These are phyloP conservation scores for Nerophis ophidion DNA, from an alignment of 2,113 vertebrate species.

Conservation along the genomic window DNA sequence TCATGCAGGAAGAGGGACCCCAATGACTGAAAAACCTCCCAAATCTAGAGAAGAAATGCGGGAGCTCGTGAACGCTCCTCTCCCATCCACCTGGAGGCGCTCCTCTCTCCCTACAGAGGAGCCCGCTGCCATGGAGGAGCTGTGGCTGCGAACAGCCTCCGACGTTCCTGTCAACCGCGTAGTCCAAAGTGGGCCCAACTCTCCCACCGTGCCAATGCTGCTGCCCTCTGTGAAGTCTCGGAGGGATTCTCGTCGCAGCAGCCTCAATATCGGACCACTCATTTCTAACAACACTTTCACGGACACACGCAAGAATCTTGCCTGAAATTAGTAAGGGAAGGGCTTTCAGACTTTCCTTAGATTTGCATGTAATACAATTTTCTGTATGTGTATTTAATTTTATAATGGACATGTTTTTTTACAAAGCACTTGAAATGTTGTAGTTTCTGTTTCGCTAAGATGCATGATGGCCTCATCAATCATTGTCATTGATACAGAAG, in stretches of 20 bases:
- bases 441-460: conserved; percentile 18
- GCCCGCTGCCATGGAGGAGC: conserved; percentile 69
- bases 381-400: conserved; percentile 24
- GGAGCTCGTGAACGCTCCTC: conserved; percentile 80
- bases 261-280: conserved; percentile 64
- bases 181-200: conserved; percentile 58
- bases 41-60: conserved; percentile 73
- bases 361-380: conserved; percentile 14
- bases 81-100: conserved; percentile 87
- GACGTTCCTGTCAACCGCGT: conserved; percentile 56
- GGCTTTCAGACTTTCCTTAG: conserved; percentile 16
- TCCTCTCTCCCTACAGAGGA: conserved; percentile 83
- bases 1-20: conserved; percentile 17
- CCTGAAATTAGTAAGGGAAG: conserved; percentile 60
- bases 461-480: conserved; percentile 14
- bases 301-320: conserved; percentile 85
- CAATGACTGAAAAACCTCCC: conserved; percentile 54
- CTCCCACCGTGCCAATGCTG: conserved; percentile 39
- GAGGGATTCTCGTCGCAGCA: conserved; percentile 76
- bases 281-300: conserved; percentile 76
- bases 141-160: conserved; percentile 48
- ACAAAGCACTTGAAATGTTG: conserved; percentile 55
- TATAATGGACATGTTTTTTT: conserved; percentile 39
- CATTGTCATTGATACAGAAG: conserved; percentile 15
- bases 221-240: conserved; percentile 68